A percentile compares a stretch with the other conserved stretches of the same genome.
Conservation (phyloP, 2,797 vertebrate genomes). For the Tenualosa thibaudeaui region DNA sequence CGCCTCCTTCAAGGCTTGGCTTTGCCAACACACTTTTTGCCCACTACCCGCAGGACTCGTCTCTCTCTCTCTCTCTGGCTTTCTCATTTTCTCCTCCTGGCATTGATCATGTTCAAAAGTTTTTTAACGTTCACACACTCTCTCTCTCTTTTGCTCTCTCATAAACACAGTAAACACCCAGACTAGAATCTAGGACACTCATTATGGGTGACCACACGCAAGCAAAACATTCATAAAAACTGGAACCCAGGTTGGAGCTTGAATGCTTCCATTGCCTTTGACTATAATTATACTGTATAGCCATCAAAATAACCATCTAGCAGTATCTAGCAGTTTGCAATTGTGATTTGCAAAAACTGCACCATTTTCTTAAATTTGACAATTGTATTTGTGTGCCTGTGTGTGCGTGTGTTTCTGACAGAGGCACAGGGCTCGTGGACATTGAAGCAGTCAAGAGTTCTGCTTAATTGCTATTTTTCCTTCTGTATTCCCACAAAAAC, state of each 20-base stretch:
- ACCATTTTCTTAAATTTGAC: background rate
- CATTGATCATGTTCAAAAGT: background rate
- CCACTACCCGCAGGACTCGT: background rate
- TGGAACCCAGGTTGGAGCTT: background rate
- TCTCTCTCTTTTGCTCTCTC: background rate
- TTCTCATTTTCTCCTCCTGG: background rate
- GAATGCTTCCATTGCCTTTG: background rate
- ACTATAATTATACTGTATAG: background rate
- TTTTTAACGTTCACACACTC: background rate
- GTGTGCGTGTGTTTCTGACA: background rate
- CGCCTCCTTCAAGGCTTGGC: conserved; percentile 3
- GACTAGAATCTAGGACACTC: background rate
- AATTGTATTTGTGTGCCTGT: background rate
- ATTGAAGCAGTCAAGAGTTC: background rate
- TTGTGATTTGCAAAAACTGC: background rate
- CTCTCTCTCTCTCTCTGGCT: background rate
- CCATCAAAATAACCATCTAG: background rate
- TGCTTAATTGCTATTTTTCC: conserved; percentile 1
- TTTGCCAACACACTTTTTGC: background rate
- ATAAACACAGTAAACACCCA: background rate
- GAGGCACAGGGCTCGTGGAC: background rate
- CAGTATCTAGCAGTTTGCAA: background rate
- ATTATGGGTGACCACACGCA: background rate
- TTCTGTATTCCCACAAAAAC: background rate
- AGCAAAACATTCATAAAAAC: background rate